These are phyloP conservation scores for Moxostoma hubbsi DNA, from an alignment of 2,797 vertebrate genomes.

Conservation along the genomic window DNA sequence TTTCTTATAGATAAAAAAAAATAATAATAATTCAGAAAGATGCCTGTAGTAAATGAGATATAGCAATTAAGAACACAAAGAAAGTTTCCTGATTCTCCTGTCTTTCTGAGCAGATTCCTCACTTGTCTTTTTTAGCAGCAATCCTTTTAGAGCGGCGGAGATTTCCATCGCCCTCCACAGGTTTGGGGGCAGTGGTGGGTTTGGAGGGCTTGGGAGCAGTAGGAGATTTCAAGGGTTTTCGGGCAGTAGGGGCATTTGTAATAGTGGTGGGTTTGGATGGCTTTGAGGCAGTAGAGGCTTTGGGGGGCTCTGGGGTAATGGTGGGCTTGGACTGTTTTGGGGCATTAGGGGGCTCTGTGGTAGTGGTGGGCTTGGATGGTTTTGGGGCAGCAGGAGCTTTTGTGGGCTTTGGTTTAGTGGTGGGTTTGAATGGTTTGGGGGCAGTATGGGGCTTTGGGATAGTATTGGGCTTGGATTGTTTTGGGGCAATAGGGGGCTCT, in stretches of 20 bases:
- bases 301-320: not conserved
- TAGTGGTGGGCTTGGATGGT: not conserved
- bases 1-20: not conserved
- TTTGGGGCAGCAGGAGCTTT: not conserved
- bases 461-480: not conserved
- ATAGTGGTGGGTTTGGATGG: not conserved
- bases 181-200: not conserved
- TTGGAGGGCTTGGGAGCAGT: too few species aligned
- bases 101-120: conserved; percentile 24
- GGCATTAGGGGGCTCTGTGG: not conserved
- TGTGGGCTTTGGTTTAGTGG: too few species aligned
- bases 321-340: not conserved
- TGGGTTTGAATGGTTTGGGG: not conserved
- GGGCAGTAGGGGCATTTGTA: not conserved
- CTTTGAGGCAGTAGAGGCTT: not conserved
- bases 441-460: not conserved
- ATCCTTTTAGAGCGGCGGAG: conserved; percentile 74
- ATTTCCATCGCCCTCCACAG: not conserved
- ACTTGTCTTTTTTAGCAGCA: conserved; percentile 56
- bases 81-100: not conserved
- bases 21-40: not conserved
- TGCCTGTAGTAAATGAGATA: not conserved
- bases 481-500: not conserved
- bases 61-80: not conserved
- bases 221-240: not conserved